These are phyloP conservation scores for Babyrousa celebensis DNA, from an alignment of 2,797 vertebrate genomes.

Conservation along the genomic window DNA sequence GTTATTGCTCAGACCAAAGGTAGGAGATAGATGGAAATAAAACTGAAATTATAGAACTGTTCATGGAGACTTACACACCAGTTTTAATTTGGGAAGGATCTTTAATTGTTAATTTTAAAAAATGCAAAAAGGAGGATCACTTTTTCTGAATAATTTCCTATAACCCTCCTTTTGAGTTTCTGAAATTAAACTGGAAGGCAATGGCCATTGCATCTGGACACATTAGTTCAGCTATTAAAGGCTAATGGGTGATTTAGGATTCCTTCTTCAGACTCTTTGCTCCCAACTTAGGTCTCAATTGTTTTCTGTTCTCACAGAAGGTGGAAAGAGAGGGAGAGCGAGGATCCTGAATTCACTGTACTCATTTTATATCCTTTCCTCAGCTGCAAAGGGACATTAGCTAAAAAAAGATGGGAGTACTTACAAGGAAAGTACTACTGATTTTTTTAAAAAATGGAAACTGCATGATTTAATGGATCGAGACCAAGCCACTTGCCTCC, in stretches of 20 bases:
- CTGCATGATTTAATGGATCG: background rate
- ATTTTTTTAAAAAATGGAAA: background rate
- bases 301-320: background rate
- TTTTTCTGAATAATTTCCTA: slow-evolving; percentile 2
- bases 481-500: background rate
- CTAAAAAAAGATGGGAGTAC: slow-evolving; percentile 21
- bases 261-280: background rate
- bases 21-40: background rate
- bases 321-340: background rate
- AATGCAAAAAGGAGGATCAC: background rate
- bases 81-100: slow-evolving; percentile 21
- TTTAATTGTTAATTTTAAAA: slow-evolving; percentile 47
- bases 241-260: background rate
- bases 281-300: background rate
- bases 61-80: background rate
- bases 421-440: slow-evolving; percentile 1
- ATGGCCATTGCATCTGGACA: background rate
- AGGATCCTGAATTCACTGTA: background rate
- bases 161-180: background rate
- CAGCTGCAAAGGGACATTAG: background rate
- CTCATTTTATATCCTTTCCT: background rate
- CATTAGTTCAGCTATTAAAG: background rate
- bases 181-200: slow-evolving; percentile 23
- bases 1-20: background rate
- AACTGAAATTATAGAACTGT: background rate